Evolutionary conservation across 2,113 vertebrate species (phyloP), one percentile per base, ranked within the genome.

Genomic region (Rutilus rutilus): DNA sequence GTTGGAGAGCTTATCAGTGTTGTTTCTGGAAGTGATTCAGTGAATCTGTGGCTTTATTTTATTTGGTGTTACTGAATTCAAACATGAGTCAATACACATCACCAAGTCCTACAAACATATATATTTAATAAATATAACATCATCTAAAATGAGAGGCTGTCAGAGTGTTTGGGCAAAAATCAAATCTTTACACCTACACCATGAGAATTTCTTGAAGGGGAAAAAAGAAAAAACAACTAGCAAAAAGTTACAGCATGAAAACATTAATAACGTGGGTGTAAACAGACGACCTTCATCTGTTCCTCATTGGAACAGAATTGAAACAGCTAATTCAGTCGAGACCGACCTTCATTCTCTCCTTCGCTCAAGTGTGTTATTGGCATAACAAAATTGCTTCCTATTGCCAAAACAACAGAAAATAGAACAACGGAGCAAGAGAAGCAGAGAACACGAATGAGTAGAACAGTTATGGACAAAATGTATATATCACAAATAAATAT

Each of bases 1-100:
- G n/a, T 64, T 8, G 6, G 6, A 27, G 30, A 25, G 21, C 77
- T 42, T 80, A 36, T 80, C 15, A 64, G 12, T 80, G 59, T 25
- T 64, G 39, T 64, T 19, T 64, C n/a, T 64, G 39, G 78, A 80
- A 21, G 78, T 80, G 78, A 80, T 64, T 47, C 59, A 64, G 54
- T 30, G 9, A 62, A 54, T 57, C 67, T 25, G 33, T 30, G 54
- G 8, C 33, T 42, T 60, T 45, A 75, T 75, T 75, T 75, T 71
- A 84, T 47, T 75, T 11, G 5, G 10, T 27, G 71, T 59, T 76
- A 27, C 23, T 47, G n/a, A 64, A 80, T 64, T 62, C 39, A 60
- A 60, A 73, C 71, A 75, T 14, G 39, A 30, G 78, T 80, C 59
- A 64, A 42, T 64, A 6, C 9, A 60, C n/a, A 25, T 60, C 82